Evolutionary conservation across 2,113 vertebrate genomes (phyloP).

Genomic region (Vimba vimba): DNA sequence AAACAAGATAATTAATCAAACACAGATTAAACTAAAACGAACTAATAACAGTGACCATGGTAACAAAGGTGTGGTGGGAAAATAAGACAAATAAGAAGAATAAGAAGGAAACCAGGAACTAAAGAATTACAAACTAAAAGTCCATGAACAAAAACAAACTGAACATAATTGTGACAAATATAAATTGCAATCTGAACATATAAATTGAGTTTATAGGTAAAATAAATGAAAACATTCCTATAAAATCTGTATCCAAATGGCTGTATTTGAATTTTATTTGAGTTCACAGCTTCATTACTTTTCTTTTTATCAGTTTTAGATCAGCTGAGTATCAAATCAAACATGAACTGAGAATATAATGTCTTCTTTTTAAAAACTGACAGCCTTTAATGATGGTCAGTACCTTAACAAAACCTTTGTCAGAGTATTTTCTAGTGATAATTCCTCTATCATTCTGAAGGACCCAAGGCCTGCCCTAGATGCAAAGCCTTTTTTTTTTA

Average conservation of each 20-base stretch:
- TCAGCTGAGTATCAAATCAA: background rate
- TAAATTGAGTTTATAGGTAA: background rate
- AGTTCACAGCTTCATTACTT: too few species aligned
- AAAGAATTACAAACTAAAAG: background rate
- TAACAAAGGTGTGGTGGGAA: too few species aligned
- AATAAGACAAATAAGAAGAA: too few species aligned
- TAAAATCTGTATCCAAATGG: background rate
- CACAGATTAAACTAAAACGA: too few species aligned
- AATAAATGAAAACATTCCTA: background rate
- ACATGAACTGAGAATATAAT: background rate
- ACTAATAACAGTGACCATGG: too few species aligned
- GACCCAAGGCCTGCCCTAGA: constrained; percentile 18
- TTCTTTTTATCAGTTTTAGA: background rate
- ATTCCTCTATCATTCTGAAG: constrained; percentile 5
- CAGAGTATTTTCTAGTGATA: constrained; percentile 25
- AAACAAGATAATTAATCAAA: too few species aligned
- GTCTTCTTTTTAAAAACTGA: background rate
- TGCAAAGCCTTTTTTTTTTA: background rate
- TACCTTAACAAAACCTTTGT: constrained; percentile 5
- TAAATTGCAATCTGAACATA: background rate
- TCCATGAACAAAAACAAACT: too few species aligned
- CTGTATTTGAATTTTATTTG: background rate
- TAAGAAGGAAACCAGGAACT: too few species aligned
- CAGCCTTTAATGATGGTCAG: background rate
- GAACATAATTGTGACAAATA: too few species aligned